Conservation (phyloP, 1,140 invertebrate species). For the Vanessa atalanta region DNA sequence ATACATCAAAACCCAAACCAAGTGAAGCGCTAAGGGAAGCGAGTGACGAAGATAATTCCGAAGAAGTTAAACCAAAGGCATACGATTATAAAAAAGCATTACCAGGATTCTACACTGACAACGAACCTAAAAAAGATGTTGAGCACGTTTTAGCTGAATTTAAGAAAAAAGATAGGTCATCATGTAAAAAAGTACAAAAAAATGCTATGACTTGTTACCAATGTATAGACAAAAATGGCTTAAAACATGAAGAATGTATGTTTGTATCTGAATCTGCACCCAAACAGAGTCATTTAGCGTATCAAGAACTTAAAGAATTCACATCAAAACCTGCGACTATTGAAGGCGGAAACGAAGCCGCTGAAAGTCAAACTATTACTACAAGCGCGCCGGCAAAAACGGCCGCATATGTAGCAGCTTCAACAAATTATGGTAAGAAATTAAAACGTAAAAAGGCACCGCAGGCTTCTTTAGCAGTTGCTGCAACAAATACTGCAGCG, state of each 20-base stretch:
- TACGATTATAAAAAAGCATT: slow-evolving; percentile 76
- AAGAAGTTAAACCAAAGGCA: slow-evolving; percentile 60
- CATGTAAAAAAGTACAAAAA: slow-evolving; percentile 85
- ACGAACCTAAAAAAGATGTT: slow-evolving; percentile 83
- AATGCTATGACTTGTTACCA: slow-evolving; percentile 88
- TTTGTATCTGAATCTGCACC: slow-evolving; percentile 84
- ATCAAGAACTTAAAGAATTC: slow-evolving; percentile 81
- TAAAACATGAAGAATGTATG: slow-evolving; percentile 88
- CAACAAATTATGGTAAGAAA: slow-evolving; percentile 62
- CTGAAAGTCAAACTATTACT: slow-evolving; percentile 74
- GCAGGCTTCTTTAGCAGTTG: slow-evolving; percentile 42
- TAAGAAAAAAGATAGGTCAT: slow-evolving; percentile 84
- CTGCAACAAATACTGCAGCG: slow-evolving; percentile 47
- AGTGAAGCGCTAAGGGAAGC: slow-evolving; percentile 63
- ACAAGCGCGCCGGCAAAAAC: slow-evolving; percentile 65
- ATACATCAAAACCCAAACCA: slow-evolving; percentile 60
- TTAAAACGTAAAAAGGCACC: slow-evolving; percentile 71
- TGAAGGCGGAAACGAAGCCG: slow-evolving; percentile 59
- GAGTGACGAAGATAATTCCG: slow-evolving; percentile 55
- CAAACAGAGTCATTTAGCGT: slow-evolving; percentile 81
- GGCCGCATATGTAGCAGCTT: slow-evolving; percentile 64
- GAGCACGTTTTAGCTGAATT: slow-evolving; percentile 86
- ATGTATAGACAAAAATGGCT: slow-evolving; percentile 84
- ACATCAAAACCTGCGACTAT: slow-evolving; percentile 73
- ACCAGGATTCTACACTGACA: slow-evolving; percentile 75